These are phyloP conservation scores for Pogonophryne albipinna DNA, from an alignment of 2,797 vertebrate species.

Conservation along the genomic window DNA sequence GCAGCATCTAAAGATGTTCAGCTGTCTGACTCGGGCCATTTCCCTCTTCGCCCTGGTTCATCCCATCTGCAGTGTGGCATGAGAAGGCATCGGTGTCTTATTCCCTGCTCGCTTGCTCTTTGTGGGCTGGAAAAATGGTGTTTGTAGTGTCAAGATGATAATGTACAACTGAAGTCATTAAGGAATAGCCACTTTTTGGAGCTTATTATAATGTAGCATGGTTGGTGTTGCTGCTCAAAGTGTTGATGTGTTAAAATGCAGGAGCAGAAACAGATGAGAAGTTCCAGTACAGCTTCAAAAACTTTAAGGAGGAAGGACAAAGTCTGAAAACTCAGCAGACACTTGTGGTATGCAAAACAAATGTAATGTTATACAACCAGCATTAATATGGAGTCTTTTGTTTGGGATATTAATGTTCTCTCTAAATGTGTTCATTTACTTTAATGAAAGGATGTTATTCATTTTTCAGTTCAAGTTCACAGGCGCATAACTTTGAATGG, in stretches of 20 bases:
- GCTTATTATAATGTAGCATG: neutral
- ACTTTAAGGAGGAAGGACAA: neutral
- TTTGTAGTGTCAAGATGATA: slow-evolving; percentile 17
- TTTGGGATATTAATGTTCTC: neutral
- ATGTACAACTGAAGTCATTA: slow-evolving; percentile 1
- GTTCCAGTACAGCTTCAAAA: neutral
- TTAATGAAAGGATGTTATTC: neutral
- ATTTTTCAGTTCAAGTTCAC: neutral
- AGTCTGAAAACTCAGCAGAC: neutral
- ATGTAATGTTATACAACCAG: neutral
- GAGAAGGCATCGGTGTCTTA: slow-evolving; percentile 17
- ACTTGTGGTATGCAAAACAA: neutral
- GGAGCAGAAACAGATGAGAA: neutral
- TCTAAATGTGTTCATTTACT: neutral
- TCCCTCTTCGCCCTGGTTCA: slow-evolving; percentile 47
- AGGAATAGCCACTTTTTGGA: neutral
- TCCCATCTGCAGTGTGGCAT: slow-evolving; percentile 22
- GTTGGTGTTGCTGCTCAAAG: neutral
- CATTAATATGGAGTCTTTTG: neutral
- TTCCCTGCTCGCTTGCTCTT: slow-evolving; percentile 17
- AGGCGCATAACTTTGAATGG: neutral
- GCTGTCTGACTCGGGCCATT: slow-evolving; percentile 48
- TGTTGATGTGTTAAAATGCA: neutral
- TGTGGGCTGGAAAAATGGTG: slow-evolving; percentile 4
- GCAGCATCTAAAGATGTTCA: slow-evolving; percentile 37